Evolutionary conservation across 2,888 invertebrate species (phyloP), one percentile per base, ranked within the genome.

Genomic region (Drosophila tanythrix): DNA sequence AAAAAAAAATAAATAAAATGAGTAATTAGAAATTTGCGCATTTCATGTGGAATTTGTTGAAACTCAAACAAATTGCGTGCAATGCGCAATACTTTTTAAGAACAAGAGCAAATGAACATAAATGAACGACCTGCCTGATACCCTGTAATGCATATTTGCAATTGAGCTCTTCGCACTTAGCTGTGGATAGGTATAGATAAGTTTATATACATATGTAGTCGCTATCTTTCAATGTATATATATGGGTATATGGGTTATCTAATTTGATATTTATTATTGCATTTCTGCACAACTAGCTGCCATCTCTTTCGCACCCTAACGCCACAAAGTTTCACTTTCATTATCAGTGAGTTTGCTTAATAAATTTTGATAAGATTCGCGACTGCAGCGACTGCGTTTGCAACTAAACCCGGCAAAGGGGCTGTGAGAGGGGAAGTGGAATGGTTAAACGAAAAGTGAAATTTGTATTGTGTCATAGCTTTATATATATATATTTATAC

Each of bases 391-490:
- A 72, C 81, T 83, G 86, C 83, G 75, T 81, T 74, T 83, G 72
- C 82, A 78, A 57, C 63, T 61, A 68, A 51, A 40, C 51, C 6
- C 38, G 52, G 56, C 43, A 27, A 27, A 27, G 38, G 31, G 7
- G 21, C 7, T 13, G 21, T 4, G 18, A 15, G 8, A 15, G 53
- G n/a, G 40, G 3, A 7, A 13, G 13, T 21, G 25, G 38, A 2
- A 33, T 29, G 40, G 48, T 48, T n/a, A n/a, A 2, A 11, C 52
- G 25, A 72, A 81, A 79, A 82, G 79, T 57, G 73, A 79, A 70
- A 66, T 25, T 82, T 82, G 59, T 69, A 88, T 82, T 79, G 83
- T 75, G 77, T 83, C 88, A 88, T 76, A 71, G 77, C 83, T 75
- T 70, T 74, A 62, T 72, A 71, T 79, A 82, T 46, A 48, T 35